Evolutionary conservation across 1,140 invertebrate species (phyloP).

Genomic region (Drosophila persimilis): DNA sequence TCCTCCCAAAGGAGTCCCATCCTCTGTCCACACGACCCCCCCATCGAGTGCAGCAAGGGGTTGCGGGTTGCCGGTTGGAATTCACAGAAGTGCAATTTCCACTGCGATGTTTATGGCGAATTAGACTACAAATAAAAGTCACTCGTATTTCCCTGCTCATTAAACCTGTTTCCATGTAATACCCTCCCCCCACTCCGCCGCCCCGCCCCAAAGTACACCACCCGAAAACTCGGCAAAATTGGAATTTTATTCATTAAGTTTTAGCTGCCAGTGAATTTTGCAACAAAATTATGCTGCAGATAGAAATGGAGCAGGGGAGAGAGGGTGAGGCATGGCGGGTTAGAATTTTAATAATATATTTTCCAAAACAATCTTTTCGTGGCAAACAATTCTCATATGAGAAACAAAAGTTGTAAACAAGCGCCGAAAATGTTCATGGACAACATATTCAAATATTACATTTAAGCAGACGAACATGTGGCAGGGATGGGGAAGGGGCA

Average conservation of each 20-base stretch:
- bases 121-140: constrained; percentile 21
- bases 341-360: constrained; percentile 70
- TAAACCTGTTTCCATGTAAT: constrained; percentile 26
- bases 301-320: constrained; percentile 15
- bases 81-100: constrained; percentile 40
- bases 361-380: constrained; percentile 49
- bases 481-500: too few species aligned
- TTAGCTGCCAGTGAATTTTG: constrained; percentile 11
- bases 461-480: constrained; percentile 1
- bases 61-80: neutral
- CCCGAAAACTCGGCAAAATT: constrained; percentile 1
- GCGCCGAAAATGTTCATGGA: constrained; percentile 44
- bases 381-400: constrained; percentile 62
- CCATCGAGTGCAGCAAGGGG: constrained; percentile 15
- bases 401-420: constrained; percentile 59
- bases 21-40: neutral
- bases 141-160: neutral
- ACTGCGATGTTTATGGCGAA: constrained; percentile 17
- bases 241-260: constrained; percentile 48
- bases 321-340: constrained; percentile 4
- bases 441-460: constrained; percentile 66
- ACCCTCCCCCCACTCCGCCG: constrained; percentile 4
- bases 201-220: too few species aligned
- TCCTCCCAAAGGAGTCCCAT: constrained; percentile 7
- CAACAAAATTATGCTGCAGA: constrained; percentile 43